phyloP scores from a whole-genome alignment of 2,113 vertebrate species.

The Pandion haliaetus region DNA sequence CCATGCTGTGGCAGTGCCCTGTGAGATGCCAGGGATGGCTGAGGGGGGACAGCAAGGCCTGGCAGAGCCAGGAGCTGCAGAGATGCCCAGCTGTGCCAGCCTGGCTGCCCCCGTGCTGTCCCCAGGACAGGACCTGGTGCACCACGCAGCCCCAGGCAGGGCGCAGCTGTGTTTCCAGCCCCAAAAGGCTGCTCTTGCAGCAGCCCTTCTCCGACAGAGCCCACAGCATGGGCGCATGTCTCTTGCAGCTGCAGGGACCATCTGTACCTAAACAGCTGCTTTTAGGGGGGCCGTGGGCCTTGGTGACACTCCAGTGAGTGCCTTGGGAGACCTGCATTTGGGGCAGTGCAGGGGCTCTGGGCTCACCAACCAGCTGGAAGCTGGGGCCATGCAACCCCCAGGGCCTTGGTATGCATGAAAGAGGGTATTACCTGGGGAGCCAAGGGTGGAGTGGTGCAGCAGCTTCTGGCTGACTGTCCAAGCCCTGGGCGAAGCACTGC shows the following conservation, averaged over 20 bases:
- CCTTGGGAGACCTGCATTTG: rapidly evolving
- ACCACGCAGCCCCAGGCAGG: rapidly evolving
- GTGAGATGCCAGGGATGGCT: neutral
- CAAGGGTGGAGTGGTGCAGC: neutral
- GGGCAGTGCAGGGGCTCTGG: neutral
- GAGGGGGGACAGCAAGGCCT: neutral
- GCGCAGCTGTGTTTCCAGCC: neutral
- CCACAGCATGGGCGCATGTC: rapidly evolving
- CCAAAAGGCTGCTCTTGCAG: neutral
- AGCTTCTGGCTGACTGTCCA: neutral
- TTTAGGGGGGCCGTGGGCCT: neutral
- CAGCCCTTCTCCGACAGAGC: neutral
- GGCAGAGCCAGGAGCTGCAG: neutral
- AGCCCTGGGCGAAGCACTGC: neutral
- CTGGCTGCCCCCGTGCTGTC: neutral
- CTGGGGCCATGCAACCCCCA: neutral
- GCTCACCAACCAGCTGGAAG: neutral
- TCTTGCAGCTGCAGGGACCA: neutral
- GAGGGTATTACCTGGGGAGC: neutral
- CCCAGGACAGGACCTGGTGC: neutral
- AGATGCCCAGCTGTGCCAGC: neutral
- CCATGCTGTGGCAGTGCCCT: constrained; percentile 35
- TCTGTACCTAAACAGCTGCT: neutral
- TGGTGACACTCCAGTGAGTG: neutral
- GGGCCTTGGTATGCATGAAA: rapidly evolving